Base-by-base conservation (phyloP, 2,888 invertebrate genomes). In the Agrotis clavis region DNA sequence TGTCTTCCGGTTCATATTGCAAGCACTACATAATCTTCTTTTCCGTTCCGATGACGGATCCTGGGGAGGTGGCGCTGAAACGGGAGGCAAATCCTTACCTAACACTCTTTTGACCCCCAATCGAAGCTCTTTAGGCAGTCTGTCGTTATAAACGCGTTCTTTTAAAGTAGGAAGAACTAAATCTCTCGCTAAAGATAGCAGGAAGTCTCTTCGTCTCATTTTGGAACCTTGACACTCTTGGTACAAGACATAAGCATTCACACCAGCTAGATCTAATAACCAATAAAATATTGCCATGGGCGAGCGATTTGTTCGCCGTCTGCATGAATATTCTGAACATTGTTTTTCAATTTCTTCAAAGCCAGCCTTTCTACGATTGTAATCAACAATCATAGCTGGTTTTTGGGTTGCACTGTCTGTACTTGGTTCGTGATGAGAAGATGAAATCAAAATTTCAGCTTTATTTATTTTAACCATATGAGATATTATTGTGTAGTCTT, bases 71-170 rank as follows among this genome's bases (percentile, higher is more conserved):
- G 54, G 35, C 14, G 35, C 7, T 16, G 35, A 4, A 21, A n/a
- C 21, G 11, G 21, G 53, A 3, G 47, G 70, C 21, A 69, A 13
- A 69, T 69, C 70, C 47, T 69, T 54, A 21, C 71, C 54, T 48
- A 69, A 54, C 16, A 48, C 54, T 48, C 21, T 70, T 56, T 1
- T 41, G 13, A 56, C 47, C 11, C 47, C 25, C 16, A 48, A 48
- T 71, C 71, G 56, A 41, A 70, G 69, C 21, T 69, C 69, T 41
- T 21, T 71, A 16, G 69, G 54, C 4, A 69, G 54, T 6, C 21
- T 69, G 1, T 47, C 47, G 21, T 35, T 54, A n/a, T 48, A 56
- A 69, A 69, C 54, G 1, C 54, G 69, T 1, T 54, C 21, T 48
- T 70, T 47, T 7, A 48, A 56, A 69, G 21, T 35, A 13, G 70